These are phyloP conservation scores for Phymanthus crucifer DNA, from an alignment of 92 coral and sea anemone genomes.

Conservation along the genomic window DNA sequence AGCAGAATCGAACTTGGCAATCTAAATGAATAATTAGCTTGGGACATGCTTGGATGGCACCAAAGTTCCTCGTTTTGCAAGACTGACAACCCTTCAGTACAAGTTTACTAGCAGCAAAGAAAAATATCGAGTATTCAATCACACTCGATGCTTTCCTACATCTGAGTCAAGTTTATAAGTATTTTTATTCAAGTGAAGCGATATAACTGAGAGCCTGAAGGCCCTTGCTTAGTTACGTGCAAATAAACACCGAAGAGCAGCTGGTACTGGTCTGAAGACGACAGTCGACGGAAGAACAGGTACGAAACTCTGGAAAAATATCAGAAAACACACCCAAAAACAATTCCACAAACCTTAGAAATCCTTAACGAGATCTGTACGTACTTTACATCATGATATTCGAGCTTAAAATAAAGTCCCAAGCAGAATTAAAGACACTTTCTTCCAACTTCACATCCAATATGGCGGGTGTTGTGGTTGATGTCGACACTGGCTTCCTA, in stretches of 20 bases:
- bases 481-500: background rate
- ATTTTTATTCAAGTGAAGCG: background rate
- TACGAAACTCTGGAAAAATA: background rate
- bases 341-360: background rate
- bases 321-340: background rate
- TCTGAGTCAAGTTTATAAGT: background rate
- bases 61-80: background rate
- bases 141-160: background rate
- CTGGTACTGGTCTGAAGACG: background rate
- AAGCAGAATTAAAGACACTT: background rate
- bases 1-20: background rate
- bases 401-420: background rate
- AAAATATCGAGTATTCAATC: background rate
- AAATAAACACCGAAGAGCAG: background rate
- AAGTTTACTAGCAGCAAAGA: too few relatives aligned
- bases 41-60: background rate
- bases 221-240: background rate
- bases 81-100: background rate
- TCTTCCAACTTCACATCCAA: background rate
- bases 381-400: background rate
- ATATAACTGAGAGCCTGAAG: background rate
- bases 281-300: background rate
- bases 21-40: background rate
- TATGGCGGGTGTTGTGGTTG: background rate
- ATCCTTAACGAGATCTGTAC: background rate